These are phyloP conservation scores for Eupithecia vulgata DNA, from an alignment of 2,888 invertebrate species.

Conservation along the genomic window DNA sequence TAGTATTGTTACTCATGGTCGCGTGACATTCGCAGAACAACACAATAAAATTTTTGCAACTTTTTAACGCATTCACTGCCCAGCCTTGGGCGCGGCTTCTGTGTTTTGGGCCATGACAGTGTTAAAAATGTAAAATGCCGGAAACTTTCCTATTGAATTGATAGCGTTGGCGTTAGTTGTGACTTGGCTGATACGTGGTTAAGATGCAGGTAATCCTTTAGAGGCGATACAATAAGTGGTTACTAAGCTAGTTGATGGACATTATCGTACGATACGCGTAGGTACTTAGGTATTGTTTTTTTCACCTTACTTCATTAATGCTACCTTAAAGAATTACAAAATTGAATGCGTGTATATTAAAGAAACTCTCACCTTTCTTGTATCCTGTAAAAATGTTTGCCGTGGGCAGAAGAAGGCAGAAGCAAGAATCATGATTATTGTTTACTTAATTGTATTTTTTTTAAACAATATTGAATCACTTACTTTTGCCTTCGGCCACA, in stretches of 20 bases:
- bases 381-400: neutral
- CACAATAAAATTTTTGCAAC: no score
- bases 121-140: no score
- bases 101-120: no score
- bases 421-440: neutral
- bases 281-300: neutral
- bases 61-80: no score
- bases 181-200: slow-evolving; percentile 1
- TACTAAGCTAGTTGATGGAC: neutral
- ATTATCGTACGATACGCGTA: neutral
- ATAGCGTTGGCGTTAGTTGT: neutral
- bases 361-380: neutral
- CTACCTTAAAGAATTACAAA: no score
- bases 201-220: slow-evolving; percentile 7
- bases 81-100: no score
- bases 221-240: neutral
- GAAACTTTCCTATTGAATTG: neutral
- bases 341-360: no score
- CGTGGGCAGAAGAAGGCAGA: neutral
- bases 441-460: neutral
- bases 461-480: neutral
- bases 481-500: neutral
- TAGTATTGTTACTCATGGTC: no score
- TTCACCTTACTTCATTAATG: no score
- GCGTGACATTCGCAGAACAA: no score